Percentiles rank a stretch among this genome's conserved stretches.
Conservation (phyloP, 2,888 invertebrate genomes). For the Galeruca laticollis region DNA sequence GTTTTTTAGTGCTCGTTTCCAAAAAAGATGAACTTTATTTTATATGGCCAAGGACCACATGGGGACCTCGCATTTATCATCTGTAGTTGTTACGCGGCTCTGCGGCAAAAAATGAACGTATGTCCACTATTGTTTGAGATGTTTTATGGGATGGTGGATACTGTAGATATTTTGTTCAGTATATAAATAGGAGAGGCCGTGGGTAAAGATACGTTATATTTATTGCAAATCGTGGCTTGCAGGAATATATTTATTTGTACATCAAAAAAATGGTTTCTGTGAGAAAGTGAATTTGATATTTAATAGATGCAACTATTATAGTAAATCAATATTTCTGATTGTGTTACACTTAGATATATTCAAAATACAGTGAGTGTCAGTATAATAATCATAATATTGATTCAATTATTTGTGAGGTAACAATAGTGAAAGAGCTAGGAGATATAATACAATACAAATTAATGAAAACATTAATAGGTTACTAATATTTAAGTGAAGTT, state of each 20-base stretch:
- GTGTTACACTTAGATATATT: too few relatives aligned
- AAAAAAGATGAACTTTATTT: slow-evolving; percentile 60
- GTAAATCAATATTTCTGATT: too few relatives aligned
- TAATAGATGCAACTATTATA: too few relatives aligned
- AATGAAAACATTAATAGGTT: too few relatives aligned
- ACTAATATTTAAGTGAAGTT: too few relatives aligned
- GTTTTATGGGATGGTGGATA: slow-evolving; percentile 38
- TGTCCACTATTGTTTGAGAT: slow-evolving; percentile 54
- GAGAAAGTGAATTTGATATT: not conserved
- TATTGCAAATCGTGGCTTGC: slow-evolving; percentile 21
- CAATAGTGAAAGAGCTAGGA: too few relatives aligned
- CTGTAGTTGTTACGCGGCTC: slow-evolving; percentile 46
- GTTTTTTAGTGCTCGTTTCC: slow-evolving; percentile 62
- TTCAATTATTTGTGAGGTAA: too few relatives aligned
- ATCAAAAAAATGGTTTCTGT: not conserved
- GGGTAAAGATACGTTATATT: slow-evolving; percentile 14
- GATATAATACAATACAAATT: too few relatives aligned
- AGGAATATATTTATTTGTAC: not conserved
- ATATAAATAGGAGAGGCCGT: slow-evolving; percentile 20
- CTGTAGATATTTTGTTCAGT: slow-evolving; percentile 33
- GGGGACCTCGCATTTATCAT: slow-evolving; percentile 63
- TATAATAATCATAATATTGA: too few relatives aligned
- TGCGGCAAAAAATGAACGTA: slow-evolving; percentile 56
- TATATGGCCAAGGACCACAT: slow-evolving; percentile 62
- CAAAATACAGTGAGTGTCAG: too few relatives aligned